These are phyloP conservation scores for Paramormyrops hopkinsi DNA, from an alignment of 2,797 vertebrate genomes.

Conservation along the genomic window DNA sequence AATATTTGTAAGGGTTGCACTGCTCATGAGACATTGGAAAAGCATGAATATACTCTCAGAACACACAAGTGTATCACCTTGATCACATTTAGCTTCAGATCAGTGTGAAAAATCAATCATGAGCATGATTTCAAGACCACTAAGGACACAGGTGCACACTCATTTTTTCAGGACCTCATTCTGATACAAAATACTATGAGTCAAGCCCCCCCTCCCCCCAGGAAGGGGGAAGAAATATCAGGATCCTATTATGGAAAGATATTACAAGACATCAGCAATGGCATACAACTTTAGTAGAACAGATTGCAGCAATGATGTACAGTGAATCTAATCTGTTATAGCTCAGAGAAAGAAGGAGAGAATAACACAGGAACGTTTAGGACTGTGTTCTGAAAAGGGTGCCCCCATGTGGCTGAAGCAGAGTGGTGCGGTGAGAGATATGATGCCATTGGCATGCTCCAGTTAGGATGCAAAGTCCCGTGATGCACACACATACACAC, in stretches of 20 bases:
- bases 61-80: not conserved
- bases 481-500: not conserved
- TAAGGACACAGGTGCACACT: not conserved
- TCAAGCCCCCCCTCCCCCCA: not conserved
- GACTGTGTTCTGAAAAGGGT: not conserved
- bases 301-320: slow-evolving; percentile 47
- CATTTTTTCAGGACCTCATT: not conserved
- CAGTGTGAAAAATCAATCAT: not conserved
- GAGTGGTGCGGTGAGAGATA: not conserved
- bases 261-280: slow-evolving; percentile 5
- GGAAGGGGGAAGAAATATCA: not conserved
- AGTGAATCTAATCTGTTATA: slow-evolving; percentile 40
- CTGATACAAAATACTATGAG: not conserved
- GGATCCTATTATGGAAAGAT: not conserved
- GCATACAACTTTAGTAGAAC: slow-evolving; percentile 1
- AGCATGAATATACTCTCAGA: not conserved
- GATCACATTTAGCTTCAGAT: not conserved
- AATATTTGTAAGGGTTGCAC: not conserved
- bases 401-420: not conserved
- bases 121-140: not conserved
- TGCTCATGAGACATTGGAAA: not conserved
- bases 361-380: not conserved
- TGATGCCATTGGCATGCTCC: not conserved
- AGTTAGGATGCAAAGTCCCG: not conserved
- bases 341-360: slow-evolving; percentile 33